phyloP scores from a whole-genome alignment of 2,888 invertebrate genomes.

The Himalopsyche anomala region DNA sequence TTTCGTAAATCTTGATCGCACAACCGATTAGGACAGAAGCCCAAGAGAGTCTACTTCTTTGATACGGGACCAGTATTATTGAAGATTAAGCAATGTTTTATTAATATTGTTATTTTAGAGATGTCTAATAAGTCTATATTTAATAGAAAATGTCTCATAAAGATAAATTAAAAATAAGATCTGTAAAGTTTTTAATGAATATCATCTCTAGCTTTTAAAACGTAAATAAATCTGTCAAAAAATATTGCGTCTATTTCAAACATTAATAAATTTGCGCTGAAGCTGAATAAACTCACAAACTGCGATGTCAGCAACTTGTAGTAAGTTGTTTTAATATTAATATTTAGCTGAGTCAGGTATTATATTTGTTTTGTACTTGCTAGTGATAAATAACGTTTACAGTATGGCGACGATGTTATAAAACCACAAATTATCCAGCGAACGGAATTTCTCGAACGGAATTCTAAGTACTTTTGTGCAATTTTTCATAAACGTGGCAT shows the following conservation, averaged over 20 bases:
- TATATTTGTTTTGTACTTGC: slow-evolving; percentile 13
- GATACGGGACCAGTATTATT: too few species aligned
- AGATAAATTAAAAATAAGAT: too few species aligned
- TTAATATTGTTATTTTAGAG: too few species aligned
- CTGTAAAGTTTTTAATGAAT: too few species aligned
- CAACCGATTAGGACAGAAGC: too few species aligned
- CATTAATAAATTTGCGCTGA: background rate
- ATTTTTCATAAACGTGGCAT: slow-evolving; percentile 12
- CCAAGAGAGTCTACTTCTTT: too few species aligned
- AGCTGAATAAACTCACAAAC: slow-evolving; percentile 14
- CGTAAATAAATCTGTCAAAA: background rate
- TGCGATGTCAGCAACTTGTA: slow-evolving; percentile 9
- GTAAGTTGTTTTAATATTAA: slow-evolving; percentile 31
- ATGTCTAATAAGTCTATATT: too few species aligned
- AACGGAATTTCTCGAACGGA: slow-evolving; percentile 7
- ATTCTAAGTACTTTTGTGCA: slow-evolving; percentile 19
- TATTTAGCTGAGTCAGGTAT: slow-evolving; percentile 34
- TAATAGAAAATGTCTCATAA: too few species aligned
- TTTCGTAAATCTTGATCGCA: too few species aligned
- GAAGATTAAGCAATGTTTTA: too few species aligned
- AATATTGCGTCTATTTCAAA: slow-evolving; percentile 6
- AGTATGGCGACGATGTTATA: slow-evolving; percentile 27
- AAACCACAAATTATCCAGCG: slow-evolving; percentile 20
- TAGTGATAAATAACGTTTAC: slow-evolving; percentile 29
- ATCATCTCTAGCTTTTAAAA: too few species aligned